These are phyloP conservation scores for Caenorhabditis afra DNA, from an alignment of 2,888 invertebrate genomes.

Conservation along the genomic window DNA sequence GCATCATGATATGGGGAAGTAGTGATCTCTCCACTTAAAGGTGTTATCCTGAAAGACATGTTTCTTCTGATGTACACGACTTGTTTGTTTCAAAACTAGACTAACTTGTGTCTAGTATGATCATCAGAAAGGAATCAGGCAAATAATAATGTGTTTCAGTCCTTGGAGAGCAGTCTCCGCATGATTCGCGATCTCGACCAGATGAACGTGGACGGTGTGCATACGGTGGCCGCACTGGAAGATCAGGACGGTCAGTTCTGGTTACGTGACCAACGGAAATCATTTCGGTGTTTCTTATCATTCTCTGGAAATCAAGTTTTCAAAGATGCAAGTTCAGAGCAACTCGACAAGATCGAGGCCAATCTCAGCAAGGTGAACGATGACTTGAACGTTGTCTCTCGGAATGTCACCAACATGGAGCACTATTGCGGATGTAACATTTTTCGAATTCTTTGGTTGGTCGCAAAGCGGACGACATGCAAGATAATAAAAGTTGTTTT, in stretches of 20 bases:
- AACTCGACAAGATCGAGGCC: conserved; percentile 67
- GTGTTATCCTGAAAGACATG: too few relatives aligned
- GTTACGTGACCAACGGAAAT: neutral
- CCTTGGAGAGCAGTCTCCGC: conserved; percentile 60
- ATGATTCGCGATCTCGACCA: conserved; percentile 64
- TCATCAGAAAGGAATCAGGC: too few relatives aligned
- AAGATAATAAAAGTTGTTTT: conserved; percentile 47
- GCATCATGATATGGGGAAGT: neutral
- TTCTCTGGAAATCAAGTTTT: neutral
- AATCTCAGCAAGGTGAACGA: conserved; percentile 61
- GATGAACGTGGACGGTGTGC: conserved; percentile 64
- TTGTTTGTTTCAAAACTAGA: too few relatives aligned
- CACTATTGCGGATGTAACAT: conserved; percentile 59
- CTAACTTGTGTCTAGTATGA: too few relatives aligned
- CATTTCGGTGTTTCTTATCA: conserved; percentile 13
- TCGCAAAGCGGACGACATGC: conserved; percentile 9
- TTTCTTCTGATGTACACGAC: too few relatives aligned
- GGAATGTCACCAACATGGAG: conserved; percentile 64
- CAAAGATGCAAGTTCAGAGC: conserved; percentile 49
- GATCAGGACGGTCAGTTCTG: conserved; percentile 67
- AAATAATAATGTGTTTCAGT: too few relatives aligned
- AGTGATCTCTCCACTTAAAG: too few relatives aligned
- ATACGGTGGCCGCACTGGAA: conserved; percentile 65
- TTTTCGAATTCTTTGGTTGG: conserved; percentile 52
- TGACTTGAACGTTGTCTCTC: conserved; percentile 59